Percentiles rank a stretch among this genome's conserved stretches.
Conservation (phyloP, 2,888 invertebrate genomes). For the Phengaris arion region DNA sequence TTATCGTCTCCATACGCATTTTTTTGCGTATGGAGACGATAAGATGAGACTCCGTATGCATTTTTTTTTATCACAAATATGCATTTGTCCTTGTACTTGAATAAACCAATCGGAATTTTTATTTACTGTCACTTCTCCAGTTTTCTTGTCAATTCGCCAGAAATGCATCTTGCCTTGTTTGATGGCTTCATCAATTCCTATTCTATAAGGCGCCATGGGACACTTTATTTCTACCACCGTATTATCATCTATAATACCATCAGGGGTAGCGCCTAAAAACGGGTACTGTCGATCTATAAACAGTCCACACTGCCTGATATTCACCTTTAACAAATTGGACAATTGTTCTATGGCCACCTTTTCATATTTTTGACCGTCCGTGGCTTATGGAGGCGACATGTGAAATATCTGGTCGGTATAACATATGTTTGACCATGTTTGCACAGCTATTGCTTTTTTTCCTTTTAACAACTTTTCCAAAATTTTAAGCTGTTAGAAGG, state of each 20-base stretch:
- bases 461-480: neutral
- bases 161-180: neutral
- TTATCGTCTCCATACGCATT: neutral
- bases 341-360: constrained; percentile 25
- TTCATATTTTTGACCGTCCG: constrained; percentile 29
- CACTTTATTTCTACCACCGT: constrained; percentile 22
- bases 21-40: too few relatives aligned
- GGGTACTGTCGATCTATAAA: constrained; percentile 23
- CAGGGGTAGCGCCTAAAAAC: constrained; percentile 29
- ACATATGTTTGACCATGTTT: constrained; percentile 3
- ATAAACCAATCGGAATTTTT: neutral
- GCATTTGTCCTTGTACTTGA: constrained; percentile 9
- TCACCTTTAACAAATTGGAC: neutral
- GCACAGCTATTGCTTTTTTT: neutral
- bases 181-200: constrained; percentile 10
- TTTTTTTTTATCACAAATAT: constrained; percentile 3
- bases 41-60: too few relatives aligned
- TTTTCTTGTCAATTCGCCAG: neutral
- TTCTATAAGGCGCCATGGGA: neutral
- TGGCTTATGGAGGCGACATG: constrained; percentile 17
- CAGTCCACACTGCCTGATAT: constrained; percentile 28
- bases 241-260: neutral
- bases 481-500: constrained; percentile 6
- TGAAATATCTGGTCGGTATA: neutral
- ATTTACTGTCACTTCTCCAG: neutral